Conservation (phyloP, 2,888 invertebrate species). For the Andrena camellia region DNA sequence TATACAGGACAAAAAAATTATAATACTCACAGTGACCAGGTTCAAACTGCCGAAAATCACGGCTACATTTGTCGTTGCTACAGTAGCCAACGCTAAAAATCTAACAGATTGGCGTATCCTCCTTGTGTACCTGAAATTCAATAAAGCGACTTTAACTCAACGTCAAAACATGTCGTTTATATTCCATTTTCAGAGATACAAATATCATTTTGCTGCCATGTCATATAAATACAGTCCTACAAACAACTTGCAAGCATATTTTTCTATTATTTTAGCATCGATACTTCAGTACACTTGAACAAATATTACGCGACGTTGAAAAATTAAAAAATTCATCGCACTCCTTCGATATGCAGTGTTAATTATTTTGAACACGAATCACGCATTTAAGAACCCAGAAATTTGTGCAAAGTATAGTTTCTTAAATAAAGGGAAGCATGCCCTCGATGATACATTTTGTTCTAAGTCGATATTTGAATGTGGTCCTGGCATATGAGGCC, state of each 20-base stretch:
- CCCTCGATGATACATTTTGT: background rate
- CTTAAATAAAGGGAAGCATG: background rate
- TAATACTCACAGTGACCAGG: constrained; percentile 41
- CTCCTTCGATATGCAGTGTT: too few relatives aligned
- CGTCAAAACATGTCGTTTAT: too few relatives aligned
- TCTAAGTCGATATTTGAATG: background rate
- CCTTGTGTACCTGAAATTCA: constrained; percentile 22
- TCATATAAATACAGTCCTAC: too few relatives aligned
- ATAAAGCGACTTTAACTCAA: background rate
- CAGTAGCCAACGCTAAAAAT: constrained; percentile 26
- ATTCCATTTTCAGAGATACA: too few relatives aligned
- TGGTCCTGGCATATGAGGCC: background rate
- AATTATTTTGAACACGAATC: too few relatives aligned
- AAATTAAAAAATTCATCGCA: too few relatives aligned
- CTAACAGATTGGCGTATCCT: background rate
- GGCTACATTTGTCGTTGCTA: constrained; percentile 19
- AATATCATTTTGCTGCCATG: too few relatives aligned
- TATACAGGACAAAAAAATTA: background rate
- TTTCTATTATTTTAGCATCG: too few relatives aligned
- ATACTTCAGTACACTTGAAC: background rate
- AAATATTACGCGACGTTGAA: too few relatives aligned
- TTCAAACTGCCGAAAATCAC: constrained; percentile 52
- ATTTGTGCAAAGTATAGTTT: background rate
- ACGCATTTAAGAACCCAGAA: too few relatives aligned
- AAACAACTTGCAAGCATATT: too few relatives aligned